Evolutionary conservation across 2,888 invertebrate species (phyloP).

Genomic region (Eurytoma californica): DNA sequence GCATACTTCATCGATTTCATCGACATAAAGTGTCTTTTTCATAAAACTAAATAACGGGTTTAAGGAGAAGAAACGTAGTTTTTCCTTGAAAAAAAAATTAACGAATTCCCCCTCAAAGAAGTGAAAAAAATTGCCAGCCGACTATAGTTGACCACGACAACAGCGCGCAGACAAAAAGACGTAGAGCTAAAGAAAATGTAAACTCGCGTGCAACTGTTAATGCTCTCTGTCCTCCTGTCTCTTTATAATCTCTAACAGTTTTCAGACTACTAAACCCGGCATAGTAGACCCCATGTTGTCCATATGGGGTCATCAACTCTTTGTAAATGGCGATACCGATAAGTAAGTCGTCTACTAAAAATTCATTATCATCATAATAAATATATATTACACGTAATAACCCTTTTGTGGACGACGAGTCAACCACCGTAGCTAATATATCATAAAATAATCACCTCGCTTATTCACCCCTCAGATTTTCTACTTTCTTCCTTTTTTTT

Average conservation of each 20-base stretch:
- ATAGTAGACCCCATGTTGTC: constrained; percentile 99
- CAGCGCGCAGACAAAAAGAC: constrained; percentile 45
- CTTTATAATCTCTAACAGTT: constrained; percentile 76
- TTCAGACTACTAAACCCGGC: constrained; percentile 88
- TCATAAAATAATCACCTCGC: constrained; percentile 45
- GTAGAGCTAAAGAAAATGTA: constrained; percentile 30
- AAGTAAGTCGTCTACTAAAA: constrained; percentile 86
- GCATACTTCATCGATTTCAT: constrained; percentile 49
- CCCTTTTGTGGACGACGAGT: constrained; percentile 54
- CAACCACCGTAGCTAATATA: constrained; percentile 54
- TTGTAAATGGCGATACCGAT: constrained; percentile 97
- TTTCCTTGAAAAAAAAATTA: not conserved
- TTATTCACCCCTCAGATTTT: constrained; percentile 41
- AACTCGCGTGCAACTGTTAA: constrained; percentile 25
- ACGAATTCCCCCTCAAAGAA: constrained; percentile 9
- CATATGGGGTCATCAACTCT: constrained; percentile 98
- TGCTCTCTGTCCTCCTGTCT: constrained; percentile 65
- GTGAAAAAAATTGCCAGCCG: constrained; percentile 29
- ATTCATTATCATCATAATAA: constrained; percentile 57
- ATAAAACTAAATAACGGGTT: not conserved
- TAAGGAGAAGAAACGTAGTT: not conserved
- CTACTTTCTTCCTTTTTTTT: constrained; percentile 30
- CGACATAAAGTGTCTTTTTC: constrained; percentile 37
- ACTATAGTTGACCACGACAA: constrained; percentile 29
- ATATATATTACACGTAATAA: constrained; percentile 55